Evolutionary conservation across 1,140 invertebrate species (phyloP).

Genomic region (Microplitis demolitor): DNA sequence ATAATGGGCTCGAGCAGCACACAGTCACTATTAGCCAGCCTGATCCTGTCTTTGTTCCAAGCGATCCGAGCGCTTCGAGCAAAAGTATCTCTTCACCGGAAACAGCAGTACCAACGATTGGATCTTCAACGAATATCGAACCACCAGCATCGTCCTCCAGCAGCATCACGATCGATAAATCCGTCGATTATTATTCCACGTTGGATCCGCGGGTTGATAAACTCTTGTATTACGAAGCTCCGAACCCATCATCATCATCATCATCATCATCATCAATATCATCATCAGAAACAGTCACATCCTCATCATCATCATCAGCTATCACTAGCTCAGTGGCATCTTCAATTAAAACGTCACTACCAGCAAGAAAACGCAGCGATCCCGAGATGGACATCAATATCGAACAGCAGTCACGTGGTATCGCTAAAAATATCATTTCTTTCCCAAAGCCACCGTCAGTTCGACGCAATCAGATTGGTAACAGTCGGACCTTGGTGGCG

Average conservation of each 20-base stretch:
- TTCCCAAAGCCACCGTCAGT: conserved; percentile 11
- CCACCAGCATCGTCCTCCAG: conserved; percentile 15
- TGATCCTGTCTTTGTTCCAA: conserved; percentile 41
- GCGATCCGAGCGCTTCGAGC: conserved; percentile 39
- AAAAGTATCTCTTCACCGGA: conserved; percentile 45
- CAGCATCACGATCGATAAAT: not conserved
- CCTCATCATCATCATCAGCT: conserved; percentile 11
- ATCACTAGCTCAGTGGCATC: no score
- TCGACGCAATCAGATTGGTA: not conserved
- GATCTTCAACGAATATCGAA: conserved; percentile 1
- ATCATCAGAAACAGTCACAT: conserved; percentile 15
- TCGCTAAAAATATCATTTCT: conserved; percentile 15
- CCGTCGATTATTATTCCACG: not conserved
- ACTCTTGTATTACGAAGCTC: not conserved
- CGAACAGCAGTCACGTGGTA: conserved; percentile 1
- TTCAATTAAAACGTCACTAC: conserved; percentile 1
- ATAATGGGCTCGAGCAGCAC: conserved; percentile 45
- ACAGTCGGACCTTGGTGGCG: conserved; percentile 23
- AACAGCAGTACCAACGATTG: conserved; percentile 54
- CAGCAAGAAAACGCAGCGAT: conserved; percentile 32
- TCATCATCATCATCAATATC: conserved; percentile 21
- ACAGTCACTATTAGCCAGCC: conserved; percentile 33
- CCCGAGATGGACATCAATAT: not conserved
- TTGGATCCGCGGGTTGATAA: not conserved
- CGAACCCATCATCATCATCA: conserved; percentile 8